Conservation (phyloP, 2,797 vertebrate species). For the Balearica regulorum region DNA sequence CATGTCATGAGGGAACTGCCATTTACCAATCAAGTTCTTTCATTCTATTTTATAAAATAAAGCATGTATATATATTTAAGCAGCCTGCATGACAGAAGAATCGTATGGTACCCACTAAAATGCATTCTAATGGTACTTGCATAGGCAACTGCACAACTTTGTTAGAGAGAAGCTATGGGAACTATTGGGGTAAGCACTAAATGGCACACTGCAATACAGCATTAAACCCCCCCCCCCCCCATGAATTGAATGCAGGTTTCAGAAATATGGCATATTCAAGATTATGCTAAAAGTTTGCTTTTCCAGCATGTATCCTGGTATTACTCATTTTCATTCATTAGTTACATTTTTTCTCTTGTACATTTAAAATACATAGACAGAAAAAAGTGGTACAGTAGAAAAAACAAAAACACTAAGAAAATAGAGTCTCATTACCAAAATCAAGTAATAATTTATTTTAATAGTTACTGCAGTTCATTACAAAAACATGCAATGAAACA, state of each 20-base stretch:
- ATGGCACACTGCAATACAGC: not conserved
- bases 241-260: accelerated
- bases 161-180: not conserved
- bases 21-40: not conserved
- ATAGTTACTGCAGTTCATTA: not conserved
- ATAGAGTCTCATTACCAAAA: not conserved
- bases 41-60: not conserved
- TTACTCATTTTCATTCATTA: not conserved
- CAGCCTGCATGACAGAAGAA: not conserved
- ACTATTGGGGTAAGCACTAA: not conserved
- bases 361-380: not conserved
- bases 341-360: not conserved
- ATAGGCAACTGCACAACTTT: not conserved
- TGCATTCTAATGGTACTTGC: not conserved
- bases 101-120: not conserved
- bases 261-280: not conserved
- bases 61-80: not conserved
- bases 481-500: not conserved
- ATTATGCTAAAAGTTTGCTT: not conserved
- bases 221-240: not conserved
- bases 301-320: not conserved
- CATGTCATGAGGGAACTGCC: not conserved
- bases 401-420: not conserved
- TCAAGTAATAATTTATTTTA: not conserved
- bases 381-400: not conserved